phyloP scores from a whole-genome alignment of 2,113 vertebrate genomes.

The Muntiacus reevesi region DNA sequence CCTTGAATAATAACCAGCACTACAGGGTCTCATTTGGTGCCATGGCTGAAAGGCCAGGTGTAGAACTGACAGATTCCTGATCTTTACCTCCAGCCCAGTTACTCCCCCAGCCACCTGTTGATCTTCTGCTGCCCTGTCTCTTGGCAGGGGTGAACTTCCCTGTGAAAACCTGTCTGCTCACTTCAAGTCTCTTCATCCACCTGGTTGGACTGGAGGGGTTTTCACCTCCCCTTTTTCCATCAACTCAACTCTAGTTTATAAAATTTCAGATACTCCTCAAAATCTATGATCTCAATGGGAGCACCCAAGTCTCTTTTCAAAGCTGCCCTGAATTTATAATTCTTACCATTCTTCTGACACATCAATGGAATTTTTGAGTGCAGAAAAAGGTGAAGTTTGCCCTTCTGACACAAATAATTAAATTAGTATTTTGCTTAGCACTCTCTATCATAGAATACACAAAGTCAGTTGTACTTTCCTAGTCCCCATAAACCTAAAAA shows the following conservation, averaged over 20 bases:
- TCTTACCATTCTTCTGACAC: background rate
- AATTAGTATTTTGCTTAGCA: background rate
- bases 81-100: background rate
- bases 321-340: background rate
- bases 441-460: background rate
- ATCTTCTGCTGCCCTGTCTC: background rate
- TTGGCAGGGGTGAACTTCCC: background rate
- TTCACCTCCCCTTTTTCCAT: background rate
- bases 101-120: background rate
- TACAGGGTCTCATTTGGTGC: background rate
- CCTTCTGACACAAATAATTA: background rate
- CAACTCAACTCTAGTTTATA: background rate
- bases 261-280: background rate
- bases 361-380: background rate
- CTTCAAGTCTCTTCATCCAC: background rate
- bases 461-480: slow-evolving; percentile 3
- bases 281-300: background rate
- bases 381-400: background rate
- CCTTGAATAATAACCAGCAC: background rate
- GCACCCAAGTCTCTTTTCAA: background rate
- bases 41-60: background rate
- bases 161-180: background rate
- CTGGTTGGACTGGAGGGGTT: background rate
- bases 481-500: background rate
- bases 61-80: background rate